Evolutionary conservation across 2,797 vertebrate species (phyloP), one percentile per base, ranked within the genome.

Genomic region (Chromobotia macracanthus): DNA sequence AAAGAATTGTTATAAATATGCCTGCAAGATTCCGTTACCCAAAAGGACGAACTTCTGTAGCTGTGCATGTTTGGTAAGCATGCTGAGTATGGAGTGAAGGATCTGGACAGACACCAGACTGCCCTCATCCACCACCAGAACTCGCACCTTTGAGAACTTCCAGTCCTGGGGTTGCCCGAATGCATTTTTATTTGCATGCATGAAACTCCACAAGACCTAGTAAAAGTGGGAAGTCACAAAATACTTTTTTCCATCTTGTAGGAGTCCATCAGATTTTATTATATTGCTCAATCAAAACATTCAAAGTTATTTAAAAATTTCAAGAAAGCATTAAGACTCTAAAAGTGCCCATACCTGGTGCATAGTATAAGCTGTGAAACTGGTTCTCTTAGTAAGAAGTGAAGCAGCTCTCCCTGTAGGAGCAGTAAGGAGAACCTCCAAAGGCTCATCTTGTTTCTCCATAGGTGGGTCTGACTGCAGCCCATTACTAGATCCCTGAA

Each of bases 51-150:
- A 92, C 84, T 96, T 96, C 48, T 90, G 86, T 72, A 95, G 93
- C 55, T 83, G 82, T 85, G 93, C 90, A 71, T 93, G 83, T 0
- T 87, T 41, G 74, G 85, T 80, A 25, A 96, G 83, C 79, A 95
- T 86, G 48, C 86, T 89, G 73, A 96, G 92, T 82, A 95, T 84
- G 0, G 90, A 89, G 67, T 90, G 92, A 71, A 96, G 90, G 80
- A 93, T 38, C 6, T 77, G 81, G 18, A 95, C 93, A 66, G 91
- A 92, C 51, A 95, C 94, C 87, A 96, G 88, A 79, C 95, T 96
- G 79, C 94, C 95, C 89, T 96, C 95, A 80, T 96, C 95, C 82
- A 96, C 94, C 86, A 96, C 88, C 82, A 96, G 87, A 86, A 94
- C 84, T 0, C 88, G 91, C 58, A 95, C 93, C 0, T 81, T 25